Percentiles rank a stretch among this genome's conserved stretches.
Evolutionary conservation across 2,888 invertebrate species (phyloP).

Genomic region (Hoplodrina ambigua): DNA sequence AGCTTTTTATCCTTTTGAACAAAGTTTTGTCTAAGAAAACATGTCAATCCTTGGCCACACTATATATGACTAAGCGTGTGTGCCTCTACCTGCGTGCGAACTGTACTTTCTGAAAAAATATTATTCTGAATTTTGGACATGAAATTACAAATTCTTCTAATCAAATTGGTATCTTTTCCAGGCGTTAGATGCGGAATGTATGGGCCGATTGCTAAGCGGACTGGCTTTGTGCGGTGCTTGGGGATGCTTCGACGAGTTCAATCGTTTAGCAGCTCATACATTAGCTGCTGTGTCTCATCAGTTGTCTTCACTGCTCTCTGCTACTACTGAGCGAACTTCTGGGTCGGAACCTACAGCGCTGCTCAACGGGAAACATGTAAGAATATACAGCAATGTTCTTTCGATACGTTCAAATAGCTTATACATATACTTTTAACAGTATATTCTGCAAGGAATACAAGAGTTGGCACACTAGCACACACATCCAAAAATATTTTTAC

Average conservation of each 20-base stretch:
- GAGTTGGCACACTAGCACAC: no score
- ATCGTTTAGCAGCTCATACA: constrained; percentile 98
- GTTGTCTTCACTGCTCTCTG: constrained; percentile 97
- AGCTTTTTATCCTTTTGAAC: no score
- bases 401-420: not conserved
- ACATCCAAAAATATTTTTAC: no score
- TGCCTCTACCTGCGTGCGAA: no score
- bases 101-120: no score
- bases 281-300: constrained; percentile 98
- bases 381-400: not conserved
- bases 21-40: no score
- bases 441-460: no score
- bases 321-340: constrained; percentile 81
- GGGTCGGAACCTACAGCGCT: constrained; percentile 69
- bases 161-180: constrained; percentile 70
- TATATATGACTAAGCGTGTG: no score
- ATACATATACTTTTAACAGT: no score
- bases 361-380: constrained; percentile 84
- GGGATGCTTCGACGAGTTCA: constrained; percentile 99
- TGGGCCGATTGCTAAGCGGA: constrained; percentile 98
- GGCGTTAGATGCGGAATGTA: constrained; percentile 98
- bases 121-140: not conserved
- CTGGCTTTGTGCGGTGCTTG: constrained; percentile 98
- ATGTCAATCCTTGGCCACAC: no score
- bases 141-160: not conserved